Conservation (phyloP, 1,140 invertebrate species). For the Diachasma alloeum region DNA sequence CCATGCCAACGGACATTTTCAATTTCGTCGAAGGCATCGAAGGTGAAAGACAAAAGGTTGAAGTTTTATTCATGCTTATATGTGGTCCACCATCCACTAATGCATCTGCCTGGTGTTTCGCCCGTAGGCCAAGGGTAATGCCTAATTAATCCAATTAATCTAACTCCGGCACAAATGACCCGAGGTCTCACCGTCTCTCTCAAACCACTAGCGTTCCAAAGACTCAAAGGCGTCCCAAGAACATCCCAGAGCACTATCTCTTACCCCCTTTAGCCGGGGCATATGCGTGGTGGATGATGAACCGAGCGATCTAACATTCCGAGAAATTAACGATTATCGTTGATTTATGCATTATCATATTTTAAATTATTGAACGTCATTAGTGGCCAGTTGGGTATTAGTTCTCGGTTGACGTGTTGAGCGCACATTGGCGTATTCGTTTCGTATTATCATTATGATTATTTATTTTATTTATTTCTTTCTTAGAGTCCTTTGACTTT, state of each 20-base stretch:
- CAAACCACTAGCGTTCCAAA: not conserved
- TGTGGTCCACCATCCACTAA: constrained; percentile 39
- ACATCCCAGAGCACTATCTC: not conserved
- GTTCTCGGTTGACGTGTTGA: constrained; percentile 55
- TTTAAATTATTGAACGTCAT: constrained; percentile 65
- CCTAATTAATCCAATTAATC: constrained; percentile 67
- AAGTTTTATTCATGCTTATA: not conserved
- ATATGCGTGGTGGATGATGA: constrained; percentile 47
- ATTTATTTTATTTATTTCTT: constrained; percentile 35
- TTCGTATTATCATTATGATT: constrained; percentile 15
- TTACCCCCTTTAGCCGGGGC: not conserved
- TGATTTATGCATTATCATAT: constrained; percentile 65
- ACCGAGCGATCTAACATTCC: constrained; percentile 63
- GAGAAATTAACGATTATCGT: constrained; percentile 65
- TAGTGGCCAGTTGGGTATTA: constrained; percentile 56
- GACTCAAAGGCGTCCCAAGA: not conserved
- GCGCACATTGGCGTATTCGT: constrained; percentile 14
- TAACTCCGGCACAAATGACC: constrained; percentile 63
- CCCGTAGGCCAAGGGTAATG: constrained; percentile 58
- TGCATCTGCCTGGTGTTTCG: constrained; percentile 48
- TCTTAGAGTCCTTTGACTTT: constrained; percentile 36
- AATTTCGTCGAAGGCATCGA: constrained; percentile 26
- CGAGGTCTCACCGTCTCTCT: constrained; percentile 24
- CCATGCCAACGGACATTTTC: constrained; percentile 49
- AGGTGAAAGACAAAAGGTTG: constrained; percentile 3